Evolutionary conservation across 2,113 vertebrate genomes (phyloP), one percentile per base, ranked within the genome.

Genomic region (Lates calcarifer): DNA sequence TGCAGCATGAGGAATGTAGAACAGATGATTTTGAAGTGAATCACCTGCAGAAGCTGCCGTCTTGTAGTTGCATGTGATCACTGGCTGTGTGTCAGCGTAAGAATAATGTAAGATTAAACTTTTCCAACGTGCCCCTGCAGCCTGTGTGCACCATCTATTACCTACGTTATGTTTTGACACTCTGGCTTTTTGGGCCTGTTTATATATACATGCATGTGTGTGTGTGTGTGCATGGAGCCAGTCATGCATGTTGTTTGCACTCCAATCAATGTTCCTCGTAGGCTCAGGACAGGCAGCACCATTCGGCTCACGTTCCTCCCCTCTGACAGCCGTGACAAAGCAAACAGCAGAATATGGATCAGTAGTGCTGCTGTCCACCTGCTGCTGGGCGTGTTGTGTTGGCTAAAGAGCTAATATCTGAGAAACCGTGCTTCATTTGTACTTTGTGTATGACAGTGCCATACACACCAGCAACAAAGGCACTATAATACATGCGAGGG

Each of bases 261-360:
- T 61, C 57, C 5, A 3, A 64, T 88, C 85, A 73, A 90, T 87
- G 81, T 86, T 89, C 81, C 70, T 76, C 22, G 47, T 18, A 3
- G 60, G 37, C 37, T 66, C 35, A 11, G 43, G 22, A 60, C 53
- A 10, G 28, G 60, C 53, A 0, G 63, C 26, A 5, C 31, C 1
- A 78, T 84, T 75, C 74, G 29, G 1, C 71, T 82, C 84, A 83
- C 83, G 83, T 82, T 33, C 33, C 4, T 55, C 47, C 35, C 61
- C 47, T 51, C 63, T 73, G 79, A 86, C 87, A 82, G 74, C 77
- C 29, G 60, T 78, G 79, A 87, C 82, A 80, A 56, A 61, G 84
- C 81, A 86, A 86, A 86, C 78, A 83, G 77, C 60, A 41, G 82
- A 70, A 49, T 89, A 73, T 90, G 83, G 84, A 86, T 90, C 79